Conservation (phyloP, 2,113 vertebrate genomes). For the Menidia beryllina region DNA sequence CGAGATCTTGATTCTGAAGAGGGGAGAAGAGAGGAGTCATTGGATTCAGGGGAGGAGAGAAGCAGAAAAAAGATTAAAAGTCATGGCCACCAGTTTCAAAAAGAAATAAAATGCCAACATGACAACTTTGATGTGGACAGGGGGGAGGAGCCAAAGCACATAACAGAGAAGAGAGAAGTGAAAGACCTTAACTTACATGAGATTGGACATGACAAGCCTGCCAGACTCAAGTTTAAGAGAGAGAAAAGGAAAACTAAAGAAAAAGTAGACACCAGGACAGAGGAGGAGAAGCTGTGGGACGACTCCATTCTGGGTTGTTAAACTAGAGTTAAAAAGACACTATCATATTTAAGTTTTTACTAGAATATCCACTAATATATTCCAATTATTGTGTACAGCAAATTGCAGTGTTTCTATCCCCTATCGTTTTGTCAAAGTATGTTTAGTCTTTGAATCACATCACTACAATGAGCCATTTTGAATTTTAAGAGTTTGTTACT, state of each 20-base stretch:
- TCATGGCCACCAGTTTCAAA: conserved; percentile 23
- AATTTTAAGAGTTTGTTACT: neutral
- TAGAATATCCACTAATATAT: neutral
- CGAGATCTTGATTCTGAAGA: conserved; percentile 35
- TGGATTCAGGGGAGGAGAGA: conserved; percentile 54
- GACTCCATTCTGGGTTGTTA: conserved; percentile 87
- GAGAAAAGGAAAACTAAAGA: conserved; percentile 80
- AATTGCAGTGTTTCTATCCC: neutral
- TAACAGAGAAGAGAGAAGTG: conserved; percentile 38
- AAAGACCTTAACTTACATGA: conserved; percentile 51
- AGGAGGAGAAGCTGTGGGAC: conserved; percentile 91
- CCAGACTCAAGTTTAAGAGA: conserved; percentile 78
- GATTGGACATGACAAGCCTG: conserved; percentile 69
- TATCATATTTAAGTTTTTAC: neutral
- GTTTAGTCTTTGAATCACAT: neutral
- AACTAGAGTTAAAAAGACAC: conserved; percentile 8
- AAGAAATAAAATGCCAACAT: conserved; percentile 11
- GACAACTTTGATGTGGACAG: conserved; percentile 27
- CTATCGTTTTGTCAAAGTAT: neutral
- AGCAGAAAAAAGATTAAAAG: conserved; percentile 31
- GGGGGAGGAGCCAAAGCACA: conserved; percentile 6
- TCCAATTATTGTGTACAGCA: neutral
- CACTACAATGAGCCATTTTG: neutral
- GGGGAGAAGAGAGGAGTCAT: conserved; percentile 61
- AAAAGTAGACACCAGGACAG: conserved; percentile 80